A percentile compares a stretch with the other conserved stretches of the same genome.
phyloP scores from a whole-genome alignment of 2,113 vertebrate species.

The Pelodiscus sinensis region DNA sequence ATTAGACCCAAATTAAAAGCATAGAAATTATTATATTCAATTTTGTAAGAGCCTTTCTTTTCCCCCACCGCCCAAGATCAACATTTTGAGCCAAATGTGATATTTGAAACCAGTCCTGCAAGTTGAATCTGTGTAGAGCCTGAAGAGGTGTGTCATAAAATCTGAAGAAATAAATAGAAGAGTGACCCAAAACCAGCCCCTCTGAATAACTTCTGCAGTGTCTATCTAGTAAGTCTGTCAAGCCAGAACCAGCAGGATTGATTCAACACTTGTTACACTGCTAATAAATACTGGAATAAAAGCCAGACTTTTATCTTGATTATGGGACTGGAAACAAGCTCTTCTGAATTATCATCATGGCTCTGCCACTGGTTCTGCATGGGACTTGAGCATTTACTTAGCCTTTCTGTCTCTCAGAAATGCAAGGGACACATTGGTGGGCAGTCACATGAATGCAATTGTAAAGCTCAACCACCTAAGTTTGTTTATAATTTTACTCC shows the following conservation, averaged over 20 bases:
- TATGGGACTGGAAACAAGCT: conserved; percentile 57
- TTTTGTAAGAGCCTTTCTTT: background rate
- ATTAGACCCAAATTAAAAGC: background rate
- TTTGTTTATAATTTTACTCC: no score
- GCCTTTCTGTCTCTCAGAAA: background rate
- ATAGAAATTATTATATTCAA: background rate
- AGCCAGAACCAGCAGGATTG: conserved; percentile 43
- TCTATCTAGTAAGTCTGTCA: conserved; percentile 25
- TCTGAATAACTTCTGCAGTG: background rate
- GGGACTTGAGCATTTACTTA: background rate
- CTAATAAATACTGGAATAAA: conserved; percentile 13
- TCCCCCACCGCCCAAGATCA: background rate
- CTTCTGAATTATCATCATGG: background rate
- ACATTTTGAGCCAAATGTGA: conserved; percentile 3
- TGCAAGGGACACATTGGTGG: background rate
- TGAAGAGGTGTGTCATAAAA: background rate
- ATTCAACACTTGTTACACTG: conserved; percentile 12
- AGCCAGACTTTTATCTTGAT: conserved; percentile 59
- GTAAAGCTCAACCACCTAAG: no score
- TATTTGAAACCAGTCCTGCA: conserved; percentile 11
- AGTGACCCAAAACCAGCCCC: background rate
- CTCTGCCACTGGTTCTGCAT: background rate
- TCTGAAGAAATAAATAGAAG: background rate
- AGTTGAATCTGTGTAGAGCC: background rate
- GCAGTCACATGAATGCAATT: no score